phyloP scores from a whole-genome alignment of 2,113 vertebrate species.

The Oncorhynchus clarkii region DNA sequence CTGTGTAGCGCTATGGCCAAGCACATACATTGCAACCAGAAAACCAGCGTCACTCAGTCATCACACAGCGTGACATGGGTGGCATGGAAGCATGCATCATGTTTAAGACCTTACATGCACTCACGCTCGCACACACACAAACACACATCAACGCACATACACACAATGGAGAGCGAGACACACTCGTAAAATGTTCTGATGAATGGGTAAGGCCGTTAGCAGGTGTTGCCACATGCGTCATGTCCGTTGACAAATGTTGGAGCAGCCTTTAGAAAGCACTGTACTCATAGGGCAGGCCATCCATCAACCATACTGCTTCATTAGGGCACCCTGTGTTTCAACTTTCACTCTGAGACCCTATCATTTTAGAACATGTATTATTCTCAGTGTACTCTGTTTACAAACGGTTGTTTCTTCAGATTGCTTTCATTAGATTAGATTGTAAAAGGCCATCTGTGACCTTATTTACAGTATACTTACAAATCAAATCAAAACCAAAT shows the following conservation, averaged over 20 bases:
- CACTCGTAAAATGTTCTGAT: conserved; percentile 44
- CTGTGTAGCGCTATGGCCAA: not conserved
- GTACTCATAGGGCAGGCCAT: conserved; percentile 37
- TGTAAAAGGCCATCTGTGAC: not conserved
- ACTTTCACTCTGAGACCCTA: conserved; percentile 21
- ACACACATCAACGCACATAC: conserved; percentile 32
- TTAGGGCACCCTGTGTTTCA: conserved; percentile 34
- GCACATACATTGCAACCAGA: not conserved
- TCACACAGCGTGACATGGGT: conserved; percentile 23
- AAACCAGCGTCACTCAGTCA: conserved; percentile 7
- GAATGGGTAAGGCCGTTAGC: conserved; percentile 37
- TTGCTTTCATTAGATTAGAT: not conserved
- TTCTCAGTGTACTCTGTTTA: not conserved
- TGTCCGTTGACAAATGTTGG: conserved; percentile 47
- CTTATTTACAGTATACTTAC: not conserved
- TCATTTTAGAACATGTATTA: conserved; percentile 17
- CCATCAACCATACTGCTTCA: conserved; percentile 45
- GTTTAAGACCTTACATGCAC: conserved; percentile 30
- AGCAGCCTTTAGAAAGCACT: conserved; percentile 43
- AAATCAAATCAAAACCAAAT: no score
- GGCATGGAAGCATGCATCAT: conserved; percentile 19
- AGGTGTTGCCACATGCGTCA: conserved; percentile 37
- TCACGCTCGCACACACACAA: not conserved
- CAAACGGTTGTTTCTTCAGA: not conserved
- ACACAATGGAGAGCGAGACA: conserved; percentile 13